A percentile compares a stretch with the other conserved stretches of the same genome.
Conservation (phyloP, 2,797 vertebrate species). For the Halcyon chelicuti region DNA sequence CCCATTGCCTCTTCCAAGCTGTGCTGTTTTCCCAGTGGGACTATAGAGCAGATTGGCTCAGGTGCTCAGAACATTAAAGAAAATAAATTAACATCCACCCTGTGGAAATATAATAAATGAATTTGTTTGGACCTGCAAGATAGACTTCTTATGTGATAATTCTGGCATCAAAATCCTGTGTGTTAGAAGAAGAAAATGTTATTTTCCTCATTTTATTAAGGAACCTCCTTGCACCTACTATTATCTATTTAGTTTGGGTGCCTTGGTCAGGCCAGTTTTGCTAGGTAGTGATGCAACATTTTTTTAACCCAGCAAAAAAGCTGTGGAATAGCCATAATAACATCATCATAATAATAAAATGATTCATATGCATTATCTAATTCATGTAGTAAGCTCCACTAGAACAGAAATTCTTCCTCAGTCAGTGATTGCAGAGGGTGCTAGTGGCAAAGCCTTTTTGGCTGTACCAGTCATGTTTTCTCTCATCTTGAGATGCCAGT, state of each 20-base stretch:
- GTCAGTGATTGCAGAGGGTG: not conserved
- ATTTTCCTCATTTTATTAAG: not conserved
- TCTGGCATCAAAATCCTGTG: not conserved
- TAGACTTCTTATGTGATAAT: not conserved
- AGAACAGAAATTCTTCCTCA: not conserved
- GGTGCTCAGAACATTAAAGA: conserved; percentile 28
- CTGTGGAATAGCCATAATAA: not conserved
- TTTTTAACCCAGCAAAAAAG: not conserved
- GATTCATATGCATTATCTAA: accelerated
- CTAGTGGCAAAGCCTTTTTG: not conserved
- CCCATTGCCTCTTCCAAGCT: not conserved
- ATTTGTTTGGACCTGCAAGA: not conserved
- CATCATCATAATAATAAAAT: not conserved
- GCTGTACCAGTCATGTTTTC: not conserved
- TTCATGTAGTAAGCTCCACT: not conserved
- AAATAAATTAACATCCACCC: conserved; percentile 27
- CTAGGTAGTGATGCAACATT: not conserved
- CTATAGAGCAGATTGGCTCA: conserved; percentile 22
- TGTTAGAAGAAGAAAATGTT: not conserved
- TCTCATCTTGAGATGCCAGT: not conserved
- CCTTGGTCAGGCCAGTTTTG: not conserved
- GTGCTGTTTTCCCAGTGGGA: not conserved
- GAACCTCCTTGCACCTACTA: not conserved
- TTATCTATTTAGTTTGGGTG: not conserved
- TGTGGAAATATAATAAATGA: not conserved